Base-by-base conservation (phyloP, 2,888 invertebrate species). In the Actias luna region DNA sequence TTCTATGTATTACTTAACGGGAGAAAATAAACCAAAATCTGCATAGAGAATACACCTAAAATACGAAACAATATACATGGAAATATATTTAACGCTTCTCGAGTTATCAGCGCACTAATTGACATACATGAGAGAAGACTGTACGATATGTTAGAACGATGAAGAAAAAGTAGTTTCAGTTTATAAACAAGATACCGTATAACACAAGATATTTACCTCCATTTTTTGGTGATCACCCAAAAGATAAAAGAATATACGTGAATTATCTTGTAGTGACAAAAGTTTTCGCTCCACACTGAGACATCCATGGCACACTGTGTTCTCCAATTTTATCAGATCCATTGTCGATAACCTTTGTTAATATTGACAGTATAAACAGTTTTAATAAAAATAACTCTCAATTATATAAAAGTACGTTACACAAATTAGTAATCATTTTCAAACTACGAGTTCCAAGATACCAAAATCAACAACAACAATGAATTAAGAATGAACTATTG, bases 261-360 rank as follows among this genome's bases (percentile, higher is more conserved):
- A 57, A 29, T 63, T 58, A 18, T 59, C 29, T 31, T 65, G 67
- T 7, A 69, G 58, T 2, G 65, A 33, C 8, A 65, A 7, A 4
- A 61, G 65, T 25, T 39, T 58, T 2, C 71, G 68, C 12, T 69
- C 68, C 8, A 27, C 58, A 33, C 68, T 66, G 8, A 71, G 52
- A 55, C 72, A 73, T 1, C 69, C 70, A 36, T 69, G 67, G 62
- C 71, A 71, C 16, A 63, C 64, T 12, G 60, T 61, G 18, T 58
- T 64, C 12, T 55, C 55, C 55, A 55, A 5, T 55, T 55, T 55
- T 55, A 55, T 55, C 29, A 35, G 25, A 25, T 36, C 1, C 57
- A 42, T 39, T 5, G 31, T 42, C 12, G 12, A 50, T 25, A 50
- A 50, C 2, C 4, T 12, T 50, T 22, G 22, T 50, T 12, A 25